A percentile compares a stretch with the other conserved stretches of the same genome.
Conservation (phyloP, 2,888 invertebrate genomes). For the Saturnia japonica region DNA sequence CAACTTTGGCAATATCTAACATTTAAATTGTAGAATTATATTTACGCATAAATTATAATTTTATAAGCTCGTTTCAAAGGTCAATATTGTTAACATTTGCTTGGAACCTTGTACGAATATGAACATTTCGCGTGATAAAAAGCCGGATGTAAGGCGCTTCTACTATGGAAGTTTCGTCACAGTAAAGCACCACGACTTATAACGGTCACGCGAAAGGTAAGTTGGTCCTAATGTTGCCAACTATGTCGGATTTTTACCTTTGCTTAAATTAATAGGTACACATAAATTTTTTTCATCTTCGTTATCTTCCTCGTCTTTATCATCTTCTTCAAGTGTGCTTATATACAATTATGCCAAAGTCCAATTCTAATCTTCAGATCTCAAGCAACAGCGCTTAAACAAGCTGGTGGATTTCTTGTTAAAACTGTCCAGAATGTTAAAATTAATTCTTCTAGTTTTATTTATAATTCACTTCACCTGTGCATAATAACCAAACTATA, state of each 20-base stretch:
- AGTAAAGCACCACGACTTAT: not conserved
- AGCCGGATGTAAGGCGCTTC: conserved; percentile 13
- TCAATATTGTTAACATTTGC: not conserved
- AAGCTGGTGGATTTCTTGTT: too few relatives aligned
- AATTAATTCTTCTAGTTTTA: too few relatives aligned
- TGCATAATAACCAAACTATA: too few relatives aligned
- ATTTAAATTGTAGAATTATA: not conserved
- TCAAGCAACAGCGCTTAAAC: too few relatives aligned
- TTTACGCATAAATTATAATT: not conserved
- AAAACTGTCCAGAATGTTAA: too few relatives aligned
- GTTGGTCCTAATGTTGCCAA: conserved; percentile 4
- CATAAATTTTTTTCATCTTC: not conserved
- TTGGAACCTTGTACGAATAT: not conserved
- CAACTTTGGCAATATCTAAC: not conserved
- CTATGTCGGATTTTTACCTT: not conserved
- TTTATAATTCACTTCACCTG: not conserved
- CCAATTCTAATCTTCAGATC: too few relatives aligned
- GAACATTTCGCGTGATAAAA: not conserved
- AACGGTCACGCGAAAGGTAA: conserved; percentile 12
- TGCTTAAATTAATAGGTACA: not conserved
- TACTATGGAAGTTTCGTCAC: conserved; percentile 10
- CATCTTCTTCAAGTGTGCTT: too few relatives aligned
- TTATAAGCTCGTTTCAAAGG: not conserved
- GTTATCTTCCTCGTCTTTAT: too few relatives aligned
- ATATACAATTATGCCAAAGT: too few relatives aligned